These are phyloP conservation scores for Piliocolobus tephrosceles DNA, from an alignment of 2,113 vertebrate species.

Conservation along the genomic window DNA sequence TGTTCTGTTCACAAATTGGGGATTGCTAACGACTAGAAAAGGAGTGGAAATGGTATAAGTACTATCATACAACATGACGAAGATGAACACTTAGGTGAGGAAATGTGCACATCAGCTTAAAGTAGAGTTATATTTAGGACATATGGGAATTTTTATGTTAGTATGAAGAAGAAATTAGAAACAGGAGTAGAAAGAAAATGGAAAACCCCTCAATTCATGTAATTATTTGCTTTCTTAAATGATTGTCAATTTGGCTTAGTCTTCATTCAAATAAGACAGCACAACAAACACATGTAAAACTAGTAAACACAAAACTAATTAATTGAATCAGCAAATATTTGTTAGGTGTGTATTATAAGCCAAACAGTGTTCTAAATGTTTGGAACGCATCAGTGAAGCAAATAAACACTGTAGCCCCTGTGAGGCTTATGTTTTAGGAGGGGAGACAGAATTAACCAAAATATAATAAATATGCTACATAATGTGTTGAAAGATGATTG, in stretches of 20 bases:
- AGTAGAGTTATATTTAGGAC: background rate
- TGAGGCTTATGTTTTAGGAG: background rate
- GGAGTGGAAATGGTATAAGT: background rate
- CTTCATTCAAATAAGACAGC: conserved; percentile 18
- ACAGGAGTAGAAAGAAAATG: background rate
- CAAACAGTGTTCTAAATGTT: conserved; percentile 2
- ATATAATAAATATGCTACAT: background rate
- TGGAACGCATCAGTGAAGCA: background rate
- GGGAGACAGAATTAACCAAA: background rate
- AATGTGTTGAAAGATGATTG: background rate
- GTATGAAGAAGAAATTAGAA: conserved; percentile 3
- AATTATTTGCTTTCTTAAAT: conserved; percentile 30
- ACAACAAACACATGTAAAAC: background rate
- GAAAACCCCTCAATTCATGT: background rate
- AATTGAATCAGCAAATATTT: conserved; percentile 15
- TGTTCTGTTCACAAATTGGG: background rate
- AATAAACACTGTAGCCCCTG: background rate
- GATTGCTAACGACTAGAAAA: background rate
- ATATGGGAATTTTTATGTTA: background rate
- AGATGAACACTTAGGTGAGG: background rate
- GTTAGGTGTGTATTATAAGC: background rate
- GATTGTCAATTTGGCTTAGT: conserved; percentile 15
- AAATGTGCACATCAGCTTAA: background rate
- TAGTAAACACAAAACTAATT: background rate
- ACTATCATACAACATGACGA: background rate